Evolutionary conservation across 2,888 invertebrate genomes (phyloP), one percentile per base, ranked within the genome.

Genomic region (Philonicus albiceps): DNA sequence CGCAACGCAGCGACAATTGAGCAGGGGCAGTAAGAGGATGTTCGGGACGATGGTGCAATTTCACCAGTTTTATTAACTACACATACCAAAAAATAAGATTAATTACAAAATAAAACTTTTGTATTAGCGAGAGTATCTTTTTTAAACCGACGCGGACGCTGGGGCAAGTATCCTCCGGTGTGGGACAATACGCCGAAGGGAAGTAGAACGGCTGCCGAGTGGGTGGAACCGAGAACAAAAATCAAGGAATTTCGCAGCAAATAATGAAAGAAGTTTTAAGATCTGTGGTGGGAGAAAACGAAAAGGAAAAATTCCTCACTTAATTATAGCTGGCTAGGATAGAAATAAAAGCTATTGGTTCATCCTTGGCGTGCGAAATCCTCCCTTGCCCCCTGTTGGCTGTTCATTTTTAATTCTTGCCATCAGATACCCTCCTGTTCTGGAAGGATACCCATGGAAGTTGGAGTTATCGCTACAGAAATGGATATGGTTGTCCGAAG

Each of bases 261-360:
- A 81, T 81, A 81, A 81, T 81, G 81, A 81, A 81, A 81, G 81
- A 81, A 81, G 53, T 81, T 81, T 81, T 64, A 81, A 64, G 81
- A 81, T 81, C 55, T 81, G 81, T 37, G 81, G 81, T 55, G 22
- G 37, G 49, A 81, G 64, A 64, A 81, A 81, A 81, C 53, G 34
- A 81, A 81, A 81, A 81, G 55, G 64, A 81, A 81, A 81, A 81
- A 81, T 81, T 55, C 64, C 81, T 81, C 55, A 53, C 81, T 81
- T 81, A 81, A 81, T 81, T 81, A 81, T 55, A 81, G 81, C 64
- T 81, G 19, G 8, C 55, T 55, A 37, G 55, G 55, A 64, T 31
- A 81, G 81, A 55, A 81, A 81, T 81, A 81, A 81, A 64, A 55
- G 34, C 34, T 81, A 55, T 53, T 81, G 55, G 81, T 81, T 22